These are phyloP conservation scores for Spodoptera frugiperda DNA, from an alignment of 1,140 invertebrate species.

Conservation along the genomic window DNA sequence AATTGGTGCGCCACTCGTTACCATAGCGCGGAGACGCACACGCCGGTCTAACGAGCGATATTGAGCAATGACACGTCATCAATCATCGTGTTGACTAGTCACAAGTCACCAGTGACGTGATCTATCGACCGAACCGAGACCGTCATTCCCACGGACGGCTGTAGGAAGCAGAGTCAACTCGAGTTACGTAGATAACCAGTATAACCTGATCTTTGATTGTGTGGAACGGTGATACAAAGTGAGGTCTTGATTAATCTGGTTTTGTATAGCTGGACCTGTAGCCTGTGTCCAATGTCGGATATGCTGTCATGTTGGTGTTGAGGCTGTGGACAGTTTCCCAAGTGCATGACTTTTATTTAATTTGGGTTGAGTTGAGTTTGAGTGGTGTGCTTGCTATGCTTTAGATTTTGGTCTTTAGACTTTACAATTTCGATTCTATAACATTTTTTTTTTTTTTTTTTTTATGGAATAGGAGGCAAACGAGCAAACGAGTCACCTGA, in stretches of 20 bases:
- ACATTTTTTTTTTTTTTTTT: no score
- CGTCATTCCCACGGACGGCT: neutral
- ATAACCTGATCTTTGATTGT: no score
- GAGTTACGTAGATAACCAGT: neutral
- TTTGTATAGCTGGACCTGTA: no score
- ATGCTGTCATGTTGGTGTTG: neutral
- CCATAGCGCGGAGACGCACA: neutral
- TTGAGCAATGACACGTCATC: constrained; percentile 20
- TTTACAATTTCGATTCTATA: no score
- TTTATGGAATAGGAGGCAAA: no score
- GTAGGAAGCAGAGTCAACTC: neutral
- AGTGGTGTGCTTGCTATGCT: no score
- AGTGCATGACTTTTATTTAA: no score
- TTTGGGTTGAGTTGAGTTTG: no score
- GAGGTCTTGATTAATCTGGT: no score
- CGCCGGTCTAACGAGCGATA: constrained; percentile 22
- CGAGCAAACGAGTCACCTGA: no score
- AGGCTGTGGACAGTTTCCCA: neutral
- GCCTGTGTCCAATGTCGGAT: neutral
- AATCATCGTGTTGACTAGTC: neutral
- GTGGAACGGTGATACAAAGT: no score
- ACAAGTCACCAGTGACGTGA: constrained; percentile 7
- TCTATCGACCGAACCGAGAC: neutral
- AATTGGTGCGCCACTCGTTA: constrained; percentile 36
- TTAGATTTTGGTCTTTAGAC: no score